Evolutionary conservation across 2,113 vertebrate genomes (phyloP).

Genomic region (Phodopus roborovskii): DNA sequence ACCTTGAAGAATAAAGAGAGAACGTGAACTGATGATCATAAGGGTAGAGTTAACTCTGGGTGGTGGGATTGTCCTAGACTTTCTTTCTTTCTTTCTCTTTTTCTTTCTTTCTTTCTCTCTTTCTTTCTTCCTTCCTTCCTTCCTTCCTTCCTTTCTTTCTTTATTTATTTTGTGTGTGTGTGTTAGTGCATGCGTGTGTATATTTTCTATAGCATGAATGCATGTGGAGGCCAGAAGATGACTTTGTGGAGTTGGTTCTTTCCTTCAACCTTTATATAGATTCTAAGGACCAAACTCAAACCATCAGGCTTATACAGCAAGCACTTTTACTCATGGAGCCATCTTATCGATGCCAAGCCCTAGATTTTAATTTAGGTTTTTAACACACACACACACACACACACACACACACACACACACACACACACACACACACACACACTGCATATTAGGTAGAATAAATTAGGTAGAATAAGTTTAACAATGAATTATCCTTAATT

Average conservation of each 20-base stretch:
- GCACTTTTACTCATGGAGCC: background rate
- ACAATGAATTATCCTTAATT: slow-evolving; percentile 19
- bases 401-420: no score
- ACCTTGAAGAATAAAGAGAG: slow-evolving; percentile 77
- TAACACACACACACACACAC: background rate
- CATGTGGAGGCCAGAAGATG: background rate
- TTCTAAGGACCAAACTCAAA: no score
- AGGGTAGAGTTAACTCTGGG: background rate
- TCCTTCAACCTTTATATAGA: background rate
- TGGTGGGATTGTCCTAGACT: background rate
- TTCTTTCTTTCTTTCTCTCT: no score
- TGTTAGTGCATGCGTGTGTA: background rate
- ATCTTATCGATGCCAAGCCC: background rate
- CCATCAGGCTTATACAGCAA: no score
- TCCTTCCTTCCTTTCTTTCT: no score
- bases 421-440: no score
- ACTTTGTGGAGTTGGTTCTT: background rate
- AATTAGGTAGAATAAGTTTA: slow-evolving; percentile 11
- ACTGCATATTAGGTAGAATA: background rate
- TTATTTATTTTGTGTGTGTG: background rate
- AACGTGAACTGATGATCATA: background rate
- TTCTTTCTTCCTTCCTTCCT: no score
- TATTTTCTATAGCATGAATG: background rate
- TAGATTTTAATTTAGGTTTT: background rate
- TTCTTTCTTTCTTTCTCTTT: background rate